Conservation (phyloP, 2,113 vertebrate genomes). For the Thymallus thymallus region DNA sequence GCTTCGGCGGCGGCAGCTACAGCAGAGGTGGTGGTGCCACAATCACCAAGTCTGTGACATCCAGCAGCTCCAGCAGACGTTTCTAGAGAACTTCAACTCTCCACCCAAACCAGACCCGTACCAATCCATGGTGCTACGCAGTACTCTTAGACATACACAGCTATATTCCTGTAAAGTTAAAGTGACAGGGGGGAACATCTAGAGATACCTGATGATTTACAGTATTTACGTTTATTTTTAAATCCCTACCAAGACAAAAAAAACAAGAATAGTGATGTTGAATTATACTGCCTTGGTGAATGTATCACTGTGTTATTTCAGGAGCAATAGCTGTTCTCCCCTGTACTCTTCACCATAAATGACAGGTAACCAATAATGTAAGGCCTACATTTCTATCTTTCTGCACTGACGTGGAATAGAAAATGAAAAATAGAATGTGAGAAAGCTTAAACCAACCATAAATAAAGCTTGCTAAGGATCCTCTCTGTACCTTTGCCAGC, state of each 20-base stretch:
- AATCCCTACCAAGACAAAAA: too few species aligned
- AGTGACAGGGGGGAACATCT: too few species aligned
- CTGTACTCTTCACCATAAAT: too few species aligned
- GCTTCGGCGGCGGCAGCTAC: conserved; percentile 46
- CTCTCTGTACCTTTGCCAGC: not conserved
- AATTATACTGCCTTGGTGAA: too few species aligned
- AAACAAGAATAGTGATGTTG: too few species aligned
- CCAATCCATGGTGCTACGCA: conserved; percentile 25
- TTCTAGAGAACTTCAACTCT: conserved; percentile 45
- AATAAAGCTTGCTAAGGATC: conserved; percentile 25
- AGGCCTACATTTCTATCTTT: conserved; percentile 27
- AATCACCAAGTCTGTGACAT: conserved; percentile 49
- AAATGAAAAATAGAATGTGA: conserved; percentile 17
- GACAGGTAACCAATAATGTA: not conserved
- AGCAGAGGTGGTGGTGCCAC: conserved; percentile 47
- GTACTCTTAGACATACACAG: too few species aligned
- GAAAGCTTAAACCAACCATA: conserved; percentile 29
- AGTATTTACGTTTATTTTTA: too few species aligned
- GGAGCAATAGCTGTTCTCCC: too few species aligned
- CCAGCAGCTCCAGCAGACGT: conserved; percentile 25
- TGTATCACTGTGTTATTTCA: too few species aligned
- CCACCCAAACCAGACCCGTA: conserved; percentile 24
- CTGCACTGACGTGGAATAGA: conserved; percentile 48
- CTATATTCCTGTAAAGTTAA: too few species aligned
- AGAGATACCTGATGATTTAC: too few species aligned